Evolutionary conservation across 2,888 invertebrate genomes (phyloP), one percentile per base, ranked within the genome.

Genomic region (Leptothorax acervorum): DNA sequence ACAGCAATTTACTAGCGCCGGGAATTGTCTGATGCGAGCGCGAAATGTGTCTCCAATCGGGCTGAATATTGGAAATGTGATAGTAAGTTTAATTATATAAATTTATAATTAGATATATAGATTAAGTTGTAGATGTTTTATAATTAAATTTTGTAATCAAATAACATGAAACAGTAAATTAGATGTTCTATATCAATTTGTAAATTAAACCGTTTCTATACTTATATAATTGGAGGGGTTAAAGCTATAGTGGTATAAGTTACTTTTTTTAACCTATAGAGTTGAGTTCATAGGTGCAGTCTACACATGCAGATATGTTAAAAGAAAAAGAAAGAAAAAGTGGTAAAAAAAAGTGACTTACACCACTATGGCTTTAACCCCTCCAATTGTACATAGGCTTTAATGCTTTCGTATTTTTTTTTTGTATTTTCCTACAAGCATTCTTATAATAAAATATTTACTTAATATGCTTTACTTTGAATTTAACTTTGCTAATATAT

Each of bases 1-100:
- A 94, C 98, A 98, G 93, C 98, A 98, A 95, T 98, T 99, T 51
- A 98, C 98, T 55, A 99, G 95, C 0, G 98, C 98, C 0, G 98
- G 99, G 95, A 98, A 99, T 94, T 98, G 97, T 0, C 98, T 96
- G 5, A 99, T 96, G 0, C 97, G 96, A 0, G 97, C 97, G 51
- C 98, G 96, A 94, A 98, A 97, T 85, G 97, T 95, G 95, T 98
- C 97, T 0, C 98, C 98, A 85, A 98, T 97, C 0, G 97, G 98
- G 90, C 98, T 98, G 95, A 95, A 81, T 39, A 70, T 57, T 48
- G 28, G 48, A 45, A 81, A 62, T 35, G 15, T 28, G 31, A 55
- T 18, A 45, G 23, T 45, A 28, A 48, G 35, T 11, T 42, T 53
- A 82, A 82, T 83, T 82, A 48, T 39, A 23, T 35, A 23, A 48